Evolutionary conservation across 2,888 invertebrate species (phyloP).

Genomic region (Cremastinae sp.): DNA sequence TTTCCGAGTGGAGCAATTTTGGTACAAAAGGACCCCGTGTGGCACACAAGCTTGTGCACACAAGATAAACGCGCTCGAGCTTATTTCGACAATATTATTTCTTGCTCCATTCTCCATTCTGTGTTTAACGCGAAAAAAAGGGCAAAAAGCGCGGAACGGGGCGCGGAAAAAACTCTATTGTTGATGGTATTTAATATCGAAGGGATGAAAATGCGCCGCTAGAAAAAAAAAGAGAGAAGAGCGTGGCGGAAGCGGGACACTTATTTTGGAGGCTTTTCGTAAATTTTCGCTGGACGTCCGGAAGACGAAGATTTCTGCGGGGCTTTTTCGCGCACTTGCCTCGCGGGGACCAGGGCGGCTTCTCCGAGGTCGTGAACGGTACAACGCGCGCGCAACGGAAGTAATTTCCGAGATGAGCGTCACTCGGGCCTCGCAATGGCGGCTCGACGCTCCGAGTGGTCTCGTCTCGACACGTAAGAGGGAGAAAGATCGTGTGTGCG

Average conservation of each 20-base stretch:
- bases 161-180: slow-evolving; percentile 29
- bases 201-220: slow-evolving; percentile 1
- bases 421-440: slow-evolving; percentile 75
- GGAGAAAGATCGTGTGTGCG: slow-evolving; percentile 28
- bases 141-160: background rate
- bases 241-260: background rate
- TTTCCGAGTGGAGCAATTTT: slow-evolving; percentile 62
- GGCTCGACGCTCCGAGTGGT: slow-evolving; percentile 80
- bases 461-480: slow-evolving; percentile 74
- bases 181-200: slow-evolving; percentile 36
- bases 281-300: slow-evolving; percentile 37
- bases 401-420: slow-evolving; percentile 80
- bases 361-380: slow-evolving; percentile 49
- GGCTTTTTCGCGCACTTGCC: slow-evolving; percentile 46
- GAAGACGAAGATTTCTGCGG: slow-evolving; percentile 41
- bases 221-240: background rate
- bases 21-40: slow-evolving; percentile 51
- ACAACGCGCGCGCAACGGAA: slow-evolving; percentile 74
- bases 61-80: slow-evolving; percentile 28
- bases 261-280: slow-evolving; percentile 17
- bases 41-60: slow-evolving; percentile 13
- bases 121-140: slow-evolving; percentile 16
- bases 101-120: slow-evolving; percentile 6
- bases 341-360: slow-evolving; percentile 40
- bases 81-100: slow-evolving; percentile 41